Evolutionary conservation across 2,797 vertebrate genomes (phyloP), one percentile per base, ranked within the genome.

Genomic region (Eulemur rubriventer): DNA sequence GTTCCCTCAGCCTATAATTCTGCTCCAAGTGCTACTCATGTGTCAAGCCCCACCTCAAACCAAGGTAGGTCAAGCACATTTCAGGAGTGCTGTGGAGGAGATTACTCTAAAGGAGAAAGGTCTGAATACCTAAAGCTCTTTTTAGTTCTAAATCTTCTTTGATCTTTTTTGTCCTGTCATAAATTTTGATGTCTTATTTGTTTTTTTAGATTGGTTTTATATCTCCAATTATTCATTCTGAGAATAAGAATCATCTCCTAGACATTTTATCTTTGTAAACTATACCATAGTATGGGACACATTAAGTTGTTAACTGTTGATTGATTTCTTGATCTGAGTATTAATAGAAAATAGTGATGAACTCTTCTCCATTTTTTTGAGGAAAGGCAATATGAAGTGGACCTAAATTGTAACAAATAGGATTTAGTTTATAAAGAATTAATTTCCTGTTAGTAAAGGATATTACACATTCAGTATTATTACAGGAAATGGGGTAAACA

Each of bases 381-480:
- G n/a, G 43, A 89, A 92, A 96, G 22, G 48, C 46, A 65, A 82
- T 22, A 65, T 63, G 67, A 94, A 85, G 55, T 93, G 76, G n/a
- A 59, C 2, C 93, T 91, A 48, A 88, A 75, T 38, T 86, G 2
- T 65, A 94, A 83, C 16, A 85, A 55, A 65, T 78, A 67, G 17
- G 13, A 79, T 79, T 95, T 83, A 57, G 17, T n/a, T 96, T 80
- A 46, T 12, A 63, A 67, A 63, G 82, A 75, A 61, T 76, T 69
- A 78, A 80, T 90, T 92, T 94, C 12, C 41, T 94, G 1, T 63
- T 82, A 94, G 35, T 57, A 79, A 96, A 94, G 14, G 16, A 73
- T 79, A 95, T 69, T 92, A 79, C 6, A 67, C 48, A 67, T 59
- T 18, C 14, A 92, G 55, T 90, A 80, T 94, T 35, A 85, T 78